Evolutionary conservation across 92 coral and sea anemone species (phyloP).

Genomic region (Anthopleura xanthogrammica): DNA sequence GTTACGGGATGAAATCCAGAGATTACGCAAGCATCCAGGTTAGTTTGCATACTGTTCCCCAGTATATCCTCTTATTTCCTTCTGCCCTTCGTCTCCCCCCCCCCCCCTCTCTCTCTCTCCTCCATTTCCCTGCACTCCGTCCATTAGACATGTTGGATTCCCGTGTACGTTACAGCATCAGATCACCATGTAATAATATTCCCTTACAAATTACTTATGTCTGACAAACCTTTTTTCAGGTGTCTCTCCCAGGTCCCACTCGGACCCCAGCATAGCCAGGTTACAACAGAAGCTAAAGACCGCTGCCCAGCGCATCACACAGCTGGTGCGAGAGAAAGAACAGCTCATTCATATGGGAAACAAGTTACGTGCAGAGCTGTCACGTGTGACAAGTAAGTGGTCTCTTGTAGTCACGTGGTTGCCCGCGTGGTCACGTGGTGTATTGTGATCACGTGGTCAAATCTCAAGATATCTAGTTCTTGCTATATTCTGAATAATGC

Average conservation of each 20-base stretch:
- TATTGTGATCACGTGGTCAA: too few relatives aligned
- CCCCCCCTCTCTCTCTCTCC: background rate
- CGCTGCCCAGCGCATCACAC: slow-evolving; percentile 83
- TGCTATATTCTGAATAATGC: too few relatives aligned
- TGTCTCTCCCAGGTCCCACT: slow-evolving; percentile 8
- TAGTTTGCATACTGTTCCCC: background rate
- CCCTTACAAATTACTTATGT: too few relatives aligned
- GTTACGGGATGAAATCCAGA: slow-evolving; percentile 70
- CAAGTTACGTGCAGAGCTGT: slow-evolving; percentile 87
- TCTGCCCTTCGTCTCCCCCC: background rate
- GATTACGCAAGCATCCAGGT: slow-evolving; percentile 44
- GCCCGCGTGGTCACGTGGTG: too few relatives aligned
- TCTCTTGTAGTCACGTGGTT: background rate
- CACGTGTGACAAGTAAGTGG: slow-evolving; percentile 56
- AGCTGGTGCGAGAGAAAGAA: slow-evolving; percentile 82
- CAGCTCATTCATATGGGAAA: slow-evolving; percentile 97
- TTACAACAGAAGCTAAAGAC: slow-evolving; percentile 73
- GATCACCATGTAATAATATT: too few relatives aligned
- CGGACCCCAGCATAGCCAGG: slow-evolving; percentile 38
- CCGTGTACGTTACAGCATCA: too few relatives aligned
- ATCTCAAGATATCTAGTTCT: too few relatives aligned
- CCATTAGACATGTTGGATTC: too few relatives aligned
- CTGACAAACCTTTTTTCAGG: background rate
- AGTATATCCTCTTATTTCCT: background rate
- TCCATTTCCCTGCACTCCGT: background rate